Evolutionary conservation across 2,888 invertebrate species (phyloP).

Genomic region (Petrolisthes cinctipes): DNA sequence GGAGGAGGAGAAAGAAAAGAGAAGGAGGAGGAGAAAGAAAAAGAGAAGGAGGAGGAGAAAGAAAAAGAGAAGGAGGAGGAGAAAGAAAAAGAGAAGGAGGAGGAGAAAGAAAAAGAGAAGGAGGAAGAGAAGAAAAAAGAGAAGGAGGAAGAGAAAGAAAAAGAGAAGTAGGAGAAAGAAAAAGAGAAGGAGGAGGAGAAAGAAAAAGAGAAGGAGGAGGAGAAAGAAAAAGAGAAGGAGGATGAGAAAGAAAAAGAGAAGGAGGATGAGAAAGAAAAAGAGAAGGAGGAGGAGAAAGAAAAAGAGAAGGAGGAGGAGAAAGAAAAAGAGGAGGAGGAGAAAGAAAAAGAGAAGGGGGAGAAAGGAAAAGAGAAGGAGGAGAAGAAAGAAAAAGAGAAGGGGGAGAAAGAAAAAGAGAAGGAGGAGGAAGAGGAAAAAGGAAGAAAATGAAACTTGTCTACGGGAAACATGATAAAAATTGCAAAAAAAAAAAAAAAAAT

Average conservation of each 20-base stretch:
- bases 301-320: neutral
- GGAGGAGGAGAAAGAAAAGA: neutral
- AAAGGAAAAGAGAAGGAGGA: neutral
- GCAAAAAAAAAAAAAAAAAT: too few species aligned
- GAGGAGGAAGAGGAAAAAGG: neutral
- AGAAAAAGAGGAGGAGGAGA: neutral
- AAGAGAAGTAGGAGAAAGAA: neutral
- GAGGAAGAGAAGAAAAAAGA: neutral
- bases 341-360: neutral
- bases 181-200: neutral
- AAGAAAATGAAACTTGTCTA: too few species aligned
- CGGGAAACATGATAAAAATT: too few species aligned
- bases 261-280: neutral
- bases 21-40: neutral
- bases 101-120: neutral
- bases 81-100: neutral
- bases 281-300: neutral
- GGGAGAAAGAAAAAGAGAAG: neutral
- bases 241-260: neutral
- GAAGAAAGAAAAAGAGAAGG: neutral
- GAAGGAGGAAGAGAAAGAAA: neutral
- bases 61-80: neutral
- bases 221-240: neutral
- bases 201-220: neutral
- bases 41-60: neutral